Evolutionary conservation across 1,140 invertebrate species (phyloP), one percentile per base, ranked within the genome.

Genomic region (Drosophila auraria): DNA sequence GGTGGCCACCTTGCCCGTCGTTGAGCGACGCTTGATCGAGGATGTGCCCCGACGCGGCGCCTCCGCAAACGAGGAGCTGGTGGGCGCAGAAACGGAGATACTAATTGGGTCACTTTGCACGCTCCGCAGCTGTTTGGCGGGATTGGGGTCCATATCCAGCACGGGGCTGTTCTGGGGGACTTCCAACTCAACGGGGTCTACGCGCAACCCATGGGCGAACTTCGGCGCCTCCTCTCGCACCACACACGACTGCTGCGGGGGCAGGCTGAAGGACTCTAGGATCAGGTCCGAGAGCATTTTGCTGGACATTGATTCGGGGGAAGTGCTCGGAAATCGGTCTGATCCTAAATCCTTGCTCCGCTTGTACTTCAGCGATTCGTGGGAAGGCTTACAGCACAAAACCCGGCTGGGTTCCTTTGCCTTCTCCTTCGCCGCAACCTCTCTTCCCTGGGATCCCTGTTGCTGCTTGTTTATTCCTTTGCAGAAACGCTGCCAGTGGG

Each of bases 161-260:
- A 61, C 50, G 0, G 80, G 57, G 44, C 76, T 79, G 56, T 73
- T 80, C 7, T 51, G 56, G 14, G 60, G 74, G 3, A 62, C 65
- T 9, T 72, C 66, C 27, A 84, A 33, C 36, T 91, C 75, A 2
- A 61, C 71, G 17, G 82, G 74, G 51, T 44, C 17, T 2, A 68
- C 23, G 11, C 56, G 70, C 23, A 60, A 40, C 12, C 79, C 57
- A 5, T 80, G 59, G 12, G 86, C 86, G 61, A 90, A 91, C 42
- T 62, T 82, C 1, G 86, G 86, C 14, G 76, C 71, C 23, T 69
- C 69, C 53, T 89, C 83, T 7, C 79, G 81, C n/a, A 91, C 82
- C 38, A 87, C 71, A 25, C 83, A 91, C 30, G 54, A 75, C 38
- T 91, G 89, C 54, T 80, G 64, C 4, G 82, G 76, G 42, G 89